phyloP scores from a whole-genome alignment of 2,113 vertebrate species.

The Actenoides lindsayi region DNA sequence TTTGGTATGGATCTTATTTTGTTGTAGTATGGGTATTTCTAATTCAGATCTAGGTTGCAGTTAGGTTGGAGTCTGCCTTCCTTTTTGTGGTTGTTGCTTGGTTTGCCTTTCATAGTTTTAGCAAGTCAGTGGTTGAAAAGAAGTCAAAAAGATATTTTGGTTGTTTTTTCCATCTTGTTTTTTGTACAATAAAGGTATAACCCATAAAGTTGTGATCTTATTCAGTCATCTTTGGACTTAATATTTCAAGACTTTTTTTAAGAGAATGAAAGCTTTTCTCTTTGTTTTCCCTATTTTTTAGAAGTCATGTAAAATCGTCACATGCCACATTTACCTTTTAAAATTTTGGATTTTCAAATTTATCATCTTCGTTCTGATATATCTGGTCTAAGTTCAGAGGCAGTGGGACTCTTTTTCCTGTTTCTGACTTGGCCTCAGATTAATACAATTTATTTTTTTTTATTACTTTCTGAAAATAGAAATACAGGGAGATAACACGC shows the following conservation, averaged over 20 bases:
- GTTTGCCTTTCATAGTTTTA: neutral
- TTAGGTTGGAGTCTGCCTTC: neutral
- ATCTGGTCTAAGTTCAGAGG: neutral
- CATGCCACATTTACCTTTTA: neutral
- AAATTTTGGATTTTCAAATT: neutral
- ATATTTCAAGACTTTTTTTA: neutral
- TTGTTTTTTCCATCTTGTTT: neutral
- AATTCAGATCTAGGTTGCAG: neutral
- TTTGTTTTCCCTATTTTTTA: neutral
- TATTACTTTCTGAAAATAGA: conserved; percentile 46
- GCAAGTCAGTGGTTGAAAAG: neutral
- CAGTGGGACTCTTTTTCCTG: neutral
- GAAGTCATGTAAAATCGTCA: neutral
- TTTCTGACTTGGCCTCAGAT: neutral
- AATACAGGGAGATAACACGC: conserved; percentile 7
- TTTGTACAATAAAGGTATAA: neutral
- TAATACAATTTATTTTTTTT: neutral
- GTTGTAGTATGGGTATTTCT: neutral
- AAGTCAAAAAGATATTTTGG: neutral
- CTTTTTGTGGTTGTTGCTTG: neutral
- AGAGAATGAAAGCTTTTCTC: neutral
- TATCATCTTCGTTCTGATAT: neutral
- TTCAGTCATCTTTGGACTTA: neutral
- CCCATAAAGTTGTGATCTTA: neutral
- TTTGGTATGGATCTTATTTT: neutral